Evolutionary conservation across 2,113 vertebrate genomes (phyloP).

Genomic region (Anolis sagrei): DNA sequence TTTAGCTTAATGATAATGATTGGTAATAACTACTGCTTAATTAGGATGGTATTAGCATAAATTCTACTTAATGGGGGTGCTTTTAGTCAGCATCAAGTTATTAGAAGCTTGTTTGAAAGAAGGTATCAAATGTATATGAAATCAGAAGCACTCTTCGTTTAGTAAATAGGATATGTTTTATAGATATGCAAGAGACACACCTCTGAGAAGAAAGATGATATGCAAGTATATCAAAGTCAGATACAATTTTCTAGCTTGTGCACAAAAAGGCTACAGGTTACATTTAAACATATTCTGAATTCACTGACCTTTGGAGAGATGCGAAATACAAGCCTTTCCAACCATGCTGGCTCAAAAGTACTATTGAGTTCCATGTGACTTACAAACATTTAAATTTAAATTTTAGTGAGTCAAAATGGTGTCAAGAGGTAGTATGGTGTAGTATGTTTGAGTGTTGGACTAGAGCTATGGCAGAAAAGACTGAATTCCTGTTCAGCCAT

Average conservation of each 20-base stretch:
- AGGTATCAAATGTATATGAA: conserved; percentile 4
- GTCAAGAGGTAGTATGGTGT: no score
- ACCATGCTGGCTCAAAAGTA: not conserved
- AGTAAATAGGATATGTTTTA: conserved; percentile 2
- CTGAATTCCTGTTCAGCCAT: no score
- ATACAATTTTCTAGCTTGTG: not conserved
- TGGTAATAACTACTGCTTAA: conserved; percentile 46
- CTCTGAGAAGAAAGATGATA: not conserved
- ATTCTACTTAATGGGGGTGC: conserved; percentile 31
- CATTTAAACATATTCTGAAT: not conserved
- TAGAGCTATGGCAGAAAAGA: no score
- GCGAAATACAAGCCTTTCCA: not conserved
- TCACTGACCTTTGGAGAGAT: not conserved
- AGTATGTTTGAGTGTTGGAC: no score
- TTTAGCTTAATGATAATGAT: conserved; percentile 37
- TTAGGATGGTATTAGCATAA: conserved; percentile 43
- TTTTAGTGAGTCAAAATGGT: not conserved
- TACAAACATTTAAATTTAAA: not conserved
- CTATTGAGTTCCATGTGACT: not conserved
- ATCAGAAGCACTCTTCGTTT: conserved; percentile 1
- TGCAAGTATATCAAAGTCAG: not conserved
- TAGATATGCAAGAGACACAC: not conserved
- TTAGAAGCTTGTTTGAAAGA: conserved; percentile 26
- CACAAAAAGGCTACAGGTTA: not conserved
- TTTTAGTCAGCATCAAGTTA: conserved; percentile 36